Evolutionary conservation across 1,140 invertebrate genomes (phyloP).

Genomic region (Caenorhabditis remanei): DNA sequence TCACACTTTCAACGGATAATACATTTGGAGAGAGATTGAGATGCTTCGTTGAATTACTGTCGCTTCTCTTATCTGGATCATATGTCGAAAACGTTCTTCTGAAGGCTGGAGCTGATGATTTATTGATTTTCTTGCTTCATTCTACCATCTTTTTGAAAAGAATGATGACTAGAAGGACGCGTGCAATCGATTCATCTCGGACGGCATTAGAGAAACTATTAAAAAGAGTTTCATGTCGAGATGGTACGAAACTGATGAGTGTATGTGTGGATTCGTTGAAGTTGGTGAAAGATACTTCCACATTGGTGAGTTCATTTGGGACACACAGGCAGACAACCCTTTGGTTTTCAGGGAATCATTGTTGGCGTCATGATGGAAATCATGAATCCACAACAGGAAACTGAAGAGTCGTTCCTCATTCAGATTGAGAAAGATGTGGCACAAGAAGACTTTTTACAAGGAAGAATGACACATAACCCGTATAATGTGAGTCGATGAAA

Average conservation of each 20-base stretch:
- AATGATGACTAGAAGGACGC: slow-evolving; percentile 15
- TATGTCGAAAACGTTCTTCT: slow-evolving; percentile 56
- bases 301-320: background rate
- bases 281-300: slow-evolving; percentile 19
- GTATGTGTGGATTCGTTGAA: slow-evolving; percentile 42
- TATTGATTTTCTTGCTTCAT: slow-evolving; percentile 47
- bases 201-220: slow-evolving; percentile 50
- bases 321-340: background rate
- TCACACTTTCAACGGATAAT: slow-evolving; percentile 3
- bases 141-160: slow-evolving; percentile 56
- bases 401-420: slow-evolving; percentile 94
- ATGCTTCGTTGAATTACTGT: slow-evolving; percentile 51
- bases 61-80: slow-evolving; percentile 42
- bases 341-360: slow-evolving; percentile 3
- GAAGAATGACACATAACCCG: slow-evolving; percentile 94
- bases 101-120: slow-evolving; percentile 42
- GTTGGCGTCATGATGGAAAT: slow-evolving; percentile 60
- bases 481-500: slow-evolving; percentile 28
- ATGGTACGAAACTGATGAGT: slow-evolving; percentile 47
- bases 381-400: slow-evolving; percentile 86
- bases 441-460: slow-evolving; percentile 97
- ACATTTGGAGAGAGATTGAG: slow-evolving; percentile 31
- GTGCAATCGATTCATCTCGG: slow-evolving; percentile 46
- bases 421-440: slow-evolving; percentile 97
- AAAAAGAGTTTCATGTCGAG: slow-evolving; percentile 53